These are phyloP conservation scores for Gymnothorax javanicus DNA, from an alignment of 2,797 vertebrate species.

Conservation along the genomic window DNA sequence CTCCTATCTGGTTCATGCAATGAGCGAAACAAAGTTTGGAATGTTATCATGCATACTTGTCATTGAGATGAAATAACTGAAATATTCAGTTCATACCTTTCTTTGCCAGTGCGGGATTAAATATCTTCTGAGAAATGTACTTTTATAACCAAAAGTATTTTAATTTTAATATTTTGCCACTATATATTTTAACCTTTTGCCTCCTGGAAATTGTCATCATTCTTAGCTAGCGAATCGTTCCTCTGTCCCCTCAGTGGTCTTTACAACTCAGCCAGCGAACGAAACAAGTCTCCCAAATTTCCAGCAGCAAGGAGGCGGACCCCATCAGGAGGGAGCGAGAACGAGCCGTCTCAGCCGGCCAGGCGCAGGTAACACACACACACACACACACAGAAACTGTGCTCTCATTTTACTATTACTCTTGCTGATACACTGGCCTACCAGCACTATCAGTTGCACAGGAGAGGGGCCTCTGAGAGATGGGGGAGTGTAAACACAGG, in stretches of 20 bases:
- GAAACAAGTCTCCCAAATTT: constrained; percentile 83
- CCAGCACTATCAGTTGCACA: not conserved
- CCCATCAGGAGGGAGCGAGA: constrained; percentile 78
- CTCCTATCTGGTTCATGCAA: not conserved
- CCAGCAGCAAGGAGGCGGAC: constrained; percentile 72
- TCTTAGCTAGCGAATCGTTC: not conserved
- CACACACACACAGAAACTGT: not conserved
- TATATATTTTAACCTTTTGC: not conserved
- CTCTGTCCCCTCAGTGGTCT: constrained; percentile 68
- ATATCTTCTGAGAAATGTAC: not conserved
- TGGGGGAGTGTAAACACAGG: not conserved
- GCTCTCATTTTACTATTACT: not conserved
- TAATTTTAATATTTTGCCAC: not conserved
- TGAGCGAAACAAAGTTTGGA: not conserved
- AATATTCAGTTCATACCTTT: not conserved
- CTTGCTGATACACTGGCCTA: not conserved
- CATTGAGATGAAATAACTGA: not conserved
- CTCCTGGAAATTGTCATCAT: not conserved
- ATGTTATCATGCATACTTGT: not conserved
- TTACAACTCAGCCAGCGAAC: constrained; percentile 78
- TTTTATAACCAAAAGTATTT: not conserved
- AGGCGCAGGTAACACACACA: constrained; percentile 69
- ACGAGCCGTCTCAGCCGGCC: constrained; percentile 70
- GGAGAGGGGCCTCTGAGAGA: not conserved
- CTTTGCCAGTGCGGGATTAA: not conserved